Evolutionary conservation across 2,888 invertebrate species (phyloP).

Genomic region (Seira ritae): DNA sequence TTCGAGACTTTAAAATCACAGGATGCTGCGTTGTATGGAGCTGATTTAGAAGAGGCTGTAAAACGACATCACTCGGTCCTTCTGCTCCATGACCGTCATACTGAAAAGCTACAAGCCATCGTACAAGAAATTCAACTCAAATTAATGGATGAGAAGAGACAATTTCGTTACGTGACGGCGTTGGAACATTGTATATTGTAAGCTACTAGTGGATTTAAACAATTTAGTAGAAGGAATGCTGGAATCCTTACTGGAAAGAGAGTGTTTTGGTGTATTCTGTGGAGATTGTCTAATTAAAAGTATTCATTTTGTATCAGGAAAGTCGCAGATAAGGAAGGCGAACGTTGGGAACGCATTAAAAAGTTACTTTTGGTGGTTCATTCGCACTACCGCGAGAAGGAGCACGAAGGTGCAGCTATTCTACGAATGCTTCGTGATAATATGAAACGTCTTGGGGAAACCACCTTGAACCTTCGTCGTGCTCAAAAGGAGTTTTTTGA

Average conservation of each 20-base stretch:
- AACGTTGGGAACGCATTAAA: background rate
- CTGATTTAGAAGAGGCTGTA: conserved; percentile 54
- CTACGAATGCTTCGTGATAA: background rate
- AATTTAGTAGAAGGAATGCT: no score
- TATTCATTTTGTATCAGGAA: background rate
- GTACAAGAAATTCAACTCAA: no score
- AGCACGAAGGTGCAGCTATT: background rate
- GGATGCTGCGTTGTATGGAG: conserved; percentile 50
- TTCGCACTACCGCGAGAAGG: background rate
- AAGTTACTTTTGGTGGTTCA: background rate
- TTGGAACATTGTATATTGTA: no score
- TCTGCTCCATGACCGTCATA: background rate
- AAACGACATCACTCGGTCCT: conserved; percentile 20
- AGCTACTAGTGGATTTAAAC: no score
- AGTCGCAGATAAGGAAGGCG: background rate
- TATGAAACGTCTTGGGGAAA: background rate
- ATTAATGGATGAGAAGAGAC: no score
- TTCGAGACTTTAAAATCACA: conserved; percentile 46
- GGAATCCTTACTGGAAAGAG: no score
- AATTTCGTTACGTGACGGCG: no score
- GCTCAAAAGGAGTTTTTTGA: background rate
- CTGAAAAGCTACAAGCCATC: background rate
- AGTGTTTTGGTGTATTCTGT: no score
- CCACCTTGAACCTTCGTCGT: background rate
- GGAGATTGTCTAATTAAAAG: no score